Base-by-base conservation (phyloP, 2,113 vertebrate species). In the Trogon melanurus region DNA sequence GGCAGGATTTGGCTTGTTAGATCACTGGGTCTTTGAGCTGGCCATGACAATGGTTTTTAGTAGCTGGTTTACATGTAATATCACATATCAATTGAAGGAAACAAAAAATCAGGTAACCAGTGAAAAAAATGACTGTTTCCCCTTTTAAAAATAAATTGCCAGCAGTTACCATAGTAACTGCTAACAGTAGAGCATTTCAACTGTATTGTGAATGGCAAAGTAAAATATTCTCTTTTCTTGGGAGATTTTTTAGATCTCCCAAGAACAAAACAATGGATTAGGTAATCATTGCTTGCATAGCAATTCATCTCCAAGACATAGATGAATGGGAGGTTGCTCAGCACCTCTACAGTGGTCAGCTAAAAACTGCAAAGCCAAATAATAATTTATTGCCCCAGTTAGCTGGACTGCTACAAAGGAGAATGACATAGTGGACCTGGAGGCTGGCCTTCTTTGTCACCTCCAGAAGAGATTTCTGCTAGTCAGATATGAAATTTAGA, bases 141-240 rank as follows among this genome's bases (percentile, higher is more conserved):
- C 8, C 23, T 73, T 74, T 95, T 91, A 54, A 60, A 97, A 97
- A 96, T 53, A 96, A 97, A 92, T 82, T 83, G 41, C 73, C 81
- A 76, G 45, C n/a, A 67, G 97, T 98, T 98, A 79, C 97, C 89
- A 97, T 97, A 95, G 97, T 84, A 97, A 97, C 96, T 92, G 50
- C 65, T 86, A 94, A 96, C 78, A 96, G 94, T 62, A 78, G 76
- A 96, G 66, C 48, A 29, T 96, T 97, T 97, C 75, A 44, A 34
- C 94, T 96, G 88, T 92, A 94, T 95, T 93, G 88, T 44, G 53
- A 94, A 96, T 36, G 36, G 87, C 56, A 83, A 95, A 95, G 95
- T 82, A 88, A 97, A 97, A 96, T 88, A 92, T 61, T 93, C 91
- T 94, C 51, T 95, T 96, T 97, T 95, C 92, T 96, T 95, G 86